Percentiles rank a stretch among this genome's conserved stretches.
Evolutionary conservation across 2,888 invertebrate genomes (phyloP).

Genomic region (Pseudolycoriella hygida): DNA sequence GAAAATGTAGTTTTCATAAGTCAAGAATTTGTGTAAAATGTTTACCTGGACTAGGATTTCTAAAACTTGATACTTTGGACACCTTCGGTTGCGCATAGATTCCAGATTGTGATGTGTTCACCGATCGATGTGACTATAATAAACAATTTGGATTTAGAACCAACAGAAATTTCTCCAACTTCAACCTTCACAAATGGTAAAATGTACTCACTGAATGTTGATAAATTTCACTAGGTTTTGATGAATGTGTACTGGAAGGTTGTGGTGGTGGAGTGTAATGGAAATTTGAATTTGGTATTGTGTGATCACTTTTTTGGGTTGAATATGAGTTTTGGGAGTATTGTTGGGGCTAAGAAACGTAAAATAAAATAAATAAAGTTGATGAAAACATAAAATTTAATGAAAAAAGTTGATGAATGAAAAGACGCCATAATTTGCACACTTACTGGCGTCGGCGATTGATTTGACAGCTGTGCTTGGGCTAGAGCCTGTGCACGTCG

Average conservation of each 20-base stretch:
- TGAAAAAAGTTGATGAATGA: not conserved
- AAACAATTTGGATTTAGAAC: too few relatives aligned
- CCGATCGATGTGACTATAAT: constrained; percentile 3
- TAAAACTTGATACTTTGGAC: constrained; percentile 28
- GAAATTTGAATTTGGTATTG: not conserved
- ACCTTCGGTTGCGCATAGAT: constrained; percentile 30
- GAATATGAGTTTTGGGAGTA: not conserved
- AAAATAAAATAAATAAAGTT: not conserved
- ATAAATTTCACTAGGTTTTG: not conserved
- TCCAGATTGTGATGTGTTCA: constrained; percentile 17
- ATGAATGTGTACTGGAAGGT: not conserved
- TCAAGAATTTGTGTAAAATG: not conserved
- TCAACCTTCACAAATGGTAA: not conserved
- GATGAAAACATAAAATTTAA: not conserved
- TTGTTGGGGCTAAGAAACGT: not conserved
- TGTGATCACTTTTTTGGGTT: not conserved
- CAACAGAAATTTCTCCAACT: too few relatives aligned
- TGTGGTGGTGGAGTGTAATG: not conserved
- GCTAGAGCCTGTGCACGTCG: constrained; percentile 30
- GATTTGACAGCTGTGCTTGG: not conserved
- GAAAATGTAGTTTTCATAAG: too few relatives aligned
- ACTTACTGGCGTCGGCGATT: constrained; percentile 1
- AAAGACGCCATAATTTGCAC: not conserved
- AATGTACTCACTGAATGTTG: not conserved
- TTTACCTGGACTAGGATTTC: constrained; percentile 21